Evolutionary conservation across 2,888 invertebrate genomes (phyloP), one percentile per base, ranked within the genome.

Genomic region (Nemurella pictetii): DNA sequence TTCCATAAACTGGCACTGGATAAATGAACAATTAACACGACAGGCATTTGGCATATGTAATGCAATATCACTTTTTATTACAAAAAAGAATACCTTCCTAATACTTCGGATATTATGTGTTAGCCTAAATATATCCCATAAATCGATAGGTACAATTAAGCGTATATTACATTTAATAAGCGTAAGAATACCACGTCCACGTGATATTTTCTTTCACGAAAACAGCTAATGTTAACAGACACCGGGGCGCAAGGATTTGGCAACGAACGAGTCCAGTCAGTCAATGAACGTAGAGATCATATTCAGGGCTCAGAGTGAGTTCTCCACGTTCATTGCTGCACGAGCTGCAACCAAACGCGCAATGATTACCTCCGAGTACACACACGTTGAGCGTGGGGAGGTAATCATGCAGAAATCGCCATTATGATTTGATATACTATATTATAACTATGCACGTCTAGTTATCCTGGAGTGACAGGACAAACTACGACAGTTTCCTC

Each of bases 271-370:
- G 26, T 9, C 26, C 15, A n/a, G 9, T n/a, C 36, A 20, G 29
- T 20, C 80, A 35, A 81, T 29, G 80, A 81, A 25, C 36, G 80
- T n/a, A n/a, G 30, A 32, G 36, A 25, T 7, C 80, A 15, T 81
- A n/a, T 35, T 7, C 32, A 35, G 80, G 80, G 80, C 80, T 81
- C 80, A 81, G 80, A 36, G 26, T 20, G n/a, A n/a, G 36, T 81
- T 25, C 80, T 81, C 30, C 29, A n/a, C 80, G 36, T 27, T 81
- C 80, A 3, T 35, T 81, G 80, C 36, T 15, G 26, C n/a, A n/a
- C n/a, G n/a, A n/a, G n/a, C n/a, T n/a, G n/a, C n/a, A n/a, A n/a
- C n/a, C n/a, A n/a, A n/a, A n/a, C n/a, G n/a, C n/a, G n/a, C n/a
- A n/a, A n/a, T n/a, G n/a, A n/a, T n/a, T n/a, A n/a, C n/a, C n/a